Conservation (phyloP, 1,140 invertebrate genomes). For the Monochamus saltuarius region DNA sequence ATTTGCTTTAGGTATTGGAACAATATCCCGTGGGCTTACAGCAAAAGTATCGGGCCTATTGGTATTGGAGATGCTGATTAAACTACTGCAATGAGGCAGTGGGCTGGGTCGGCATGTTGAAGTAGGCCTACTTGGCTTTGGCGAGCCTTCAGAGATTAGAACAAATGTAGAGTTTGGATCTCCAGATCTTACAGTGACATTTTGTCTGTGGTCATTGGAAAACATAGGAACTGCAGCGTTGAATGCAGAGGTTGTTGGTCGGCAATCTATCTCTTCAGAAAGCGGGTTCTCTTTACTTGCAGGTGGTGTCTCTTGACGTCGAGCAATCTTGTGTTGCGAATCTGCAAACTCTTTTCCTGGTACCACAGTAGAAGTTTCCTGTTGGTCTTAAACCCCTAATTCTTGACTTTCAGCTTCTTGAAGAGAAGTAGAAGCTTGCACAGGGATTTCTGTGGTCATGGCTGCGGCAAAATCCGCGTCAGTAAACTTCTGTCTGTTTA, state of each 20-base stretch:
- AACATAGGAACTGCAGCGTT: too few species aligned
- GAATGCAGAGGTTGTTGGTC: constrained; percentile 1
- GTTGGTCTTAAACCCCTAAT: neutral
- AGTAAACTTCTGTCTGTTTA: neutral
- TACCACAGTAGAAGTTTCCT: constrained; percentile 3
- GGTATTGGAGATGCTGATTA: constrained; percentile 2
- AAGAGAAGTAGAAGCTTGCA: constrained; percentile 1
- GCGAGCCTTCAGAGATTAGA: too few species aligned
- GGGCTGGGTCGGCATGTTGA: neutral
- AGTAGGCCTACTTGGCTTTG: constrained; percentile 4
- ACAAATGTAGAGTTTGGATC: too few species aligned
- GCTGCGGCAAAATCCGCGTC: constrained; percentile 4
- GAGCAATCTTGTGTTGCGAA: neutral
- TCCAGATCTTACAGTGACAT: too few species aligned
- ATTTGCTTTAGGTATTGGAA: neutral
- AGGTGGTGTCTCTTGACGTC: neutral
- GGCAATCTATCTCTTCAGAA: neutral
- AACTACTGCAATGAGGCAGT: neutral
- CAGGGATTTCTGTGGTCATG: too few species aligned
- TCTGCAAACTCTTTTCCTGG: neutral
- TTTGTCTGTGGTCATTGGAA: too few species aligned
- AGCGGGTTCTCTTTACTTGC: neutral
- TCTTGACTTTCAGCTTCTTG: neutral
- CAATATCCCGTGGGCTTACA: neutral
- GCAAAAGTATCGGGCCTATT: neutral